These are phyloP conservation scores for Trogon melanurus DNA, from an alignment of 2,113 vertebrate species.

Conservation along the genomic window DNA sequence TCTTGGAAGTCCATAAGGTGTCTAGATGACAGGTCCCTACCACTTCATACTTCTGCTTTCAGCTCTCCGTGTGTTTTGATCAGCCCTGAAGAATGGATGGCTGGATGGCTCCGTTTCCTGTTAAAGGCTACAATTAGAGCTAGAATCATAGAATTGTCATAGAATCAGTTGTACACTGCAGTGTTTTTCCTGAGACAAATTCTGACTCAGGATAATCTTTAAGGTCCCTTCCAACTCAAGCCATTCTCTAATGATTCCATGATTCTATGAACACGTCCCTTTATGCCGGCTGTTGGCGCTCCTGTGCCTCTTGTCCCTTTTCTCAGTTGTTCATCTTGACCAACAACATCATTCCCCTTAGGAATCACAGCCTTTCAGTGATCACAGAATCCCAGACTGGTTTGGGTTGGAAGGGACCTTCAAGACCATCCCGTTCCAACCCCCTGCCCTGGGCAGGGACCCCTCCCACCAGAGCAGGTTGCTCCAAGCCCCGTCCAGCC, in stretches of 20 bases:
- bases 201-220: background rate
- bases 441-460: no score
- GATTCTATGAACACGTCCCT: background rate
- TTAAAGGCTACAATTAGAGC: background rate
- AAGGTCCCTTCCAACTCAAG: no score
- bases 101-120: background rate
- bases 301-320: background rate
- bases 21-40: background rate
- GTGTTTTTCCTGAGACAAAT: background rate
- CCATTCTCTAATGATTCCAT: no score
- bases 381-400: no score
- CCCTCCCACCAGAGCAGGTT: no score
- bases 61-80: background rate
- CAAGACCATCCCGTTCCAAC: no score
- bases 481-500: no score
- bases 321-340: background rate
- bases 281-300: background rate
- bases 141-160: no score
- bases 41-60: background rate
- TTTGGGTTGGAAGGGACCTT: no score
- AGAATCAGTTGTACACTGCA: background rate
- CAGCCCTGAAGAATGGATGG: background rate
- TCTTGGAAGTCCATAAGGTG: background rate
- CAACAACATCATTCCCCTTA: background rate
- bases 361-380: accelerated